Percentiles rank a stretch among this genome's conserved stretches.
phyloP scores from a whole-genome alignment of 2,797 vertebrate species.

The Orientallactaga sibirica region DNA sequence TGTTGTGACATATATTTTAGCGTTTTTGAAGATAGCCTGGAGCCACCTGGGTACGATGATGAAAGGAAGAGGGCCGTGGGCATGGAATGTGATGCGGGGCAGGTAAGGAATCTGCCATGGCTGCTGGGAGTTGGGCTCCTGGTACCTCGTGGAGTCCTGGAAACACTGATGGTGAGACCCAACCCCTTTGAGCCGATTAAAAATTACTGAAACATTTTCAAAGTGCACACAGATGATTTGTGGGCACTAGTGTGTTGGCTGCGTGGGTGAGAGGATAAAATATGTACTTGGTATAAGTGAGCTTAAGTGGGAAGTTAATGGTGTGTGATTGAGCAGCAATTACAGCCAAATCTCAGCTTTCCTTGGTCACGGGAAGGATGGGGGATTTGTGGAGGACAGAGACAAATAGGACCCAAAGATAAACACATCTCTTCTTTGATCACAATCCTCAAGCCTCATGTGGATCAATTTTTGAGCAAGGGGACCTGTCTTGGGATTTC shows the following conservation, averaged over 20 bases:
- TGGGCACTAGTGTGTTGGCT: conserved; percentile 63
- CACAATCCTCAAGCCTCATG: not conserved
- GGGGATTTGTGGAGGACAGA: conserved; percentile 3
- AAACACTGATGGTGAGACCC: not conserved
- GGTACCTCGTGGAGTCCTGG: not conserved
- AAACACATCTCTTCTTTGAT: conserved; percentile 38
- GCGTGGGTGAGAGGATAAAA: conserved; percentile 69
- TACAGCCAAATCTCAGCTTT: conserved; percentile 70
- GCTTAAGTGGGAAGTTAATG: conserved; percentile 79
- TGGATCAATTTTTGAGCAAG: not conserved
- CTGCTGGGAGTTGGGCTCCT: not conserved
- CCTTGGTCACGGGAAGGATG: conserved; percentile 52
- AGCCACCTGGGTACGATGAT: not conserved
- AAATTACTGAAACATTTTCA: conserved; percentile 61
- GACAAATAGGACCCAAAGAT: conserved; percentile 52
- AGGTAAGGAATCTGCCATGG: not conserved
- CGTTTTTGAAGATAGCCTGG: conserved; percentile 6
- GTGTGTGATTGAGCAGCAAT: conserved; percentile 72
- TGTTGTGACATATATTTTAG: not conserved
- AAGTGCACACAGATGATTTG: conserved; percentile 73
- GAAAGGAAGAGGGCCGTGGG: not conserved
- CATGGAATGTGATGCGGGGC: rapidly evolving
- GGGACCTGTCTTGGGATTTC: not conserved
- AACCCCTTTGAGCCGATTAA: conserved; percentile 45
- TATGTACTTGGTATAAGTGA: conserved; percentile 73